Evolutionary conservation across 2,797 vertebrate genomes (phyloP).

Genomic region (Phyllotis vaccarum): DNA sequence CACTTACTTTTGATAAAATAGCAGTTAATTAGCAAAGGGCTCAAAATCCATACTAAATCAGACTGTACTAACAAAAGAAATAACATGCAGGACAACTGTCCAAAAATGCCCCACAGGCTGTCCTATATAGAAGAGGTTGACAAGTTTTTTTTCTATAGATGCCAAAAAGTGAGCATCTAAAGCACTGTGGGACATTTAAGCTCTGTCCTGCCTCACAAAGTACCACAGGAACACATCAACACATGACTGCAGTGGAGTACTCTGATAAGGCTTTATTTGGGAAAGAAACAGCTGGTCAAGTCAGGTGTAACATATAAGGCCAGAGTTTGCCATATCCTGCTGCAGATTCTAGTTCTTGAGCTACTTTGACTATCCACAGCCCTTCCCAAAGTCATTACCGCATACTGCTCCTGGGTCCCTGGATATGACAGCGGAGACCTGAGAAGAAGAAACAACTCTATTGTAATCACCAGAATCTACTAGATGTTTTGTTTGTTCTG

Average conservation of each 20-base stretch:
- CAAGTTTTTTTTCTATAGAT: not conserved
- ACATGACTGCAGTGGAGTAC: not conserved
- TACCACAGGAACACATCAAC: not conserved
- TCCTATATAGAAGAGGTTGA: not conserved
- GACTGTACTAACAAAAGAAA: not conserved
- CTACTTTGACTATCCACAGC: not conserved
- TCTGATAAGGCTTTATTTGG: slow-evolving; percentile 51
- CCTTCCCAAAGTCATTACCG: slow-evolving; percentile 89
- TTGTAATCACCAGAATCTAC: slow-evolving; percentile 19
- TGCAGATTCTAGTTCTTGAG: not conserved
- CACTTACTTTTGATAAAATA: slow-evolving; percentile 9
- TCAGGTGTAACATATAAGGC: not conserved
- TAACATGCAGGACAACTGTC: not conserved
- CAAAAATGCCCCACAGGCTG: not conserved
- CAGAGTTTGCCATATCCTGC: not conserved
- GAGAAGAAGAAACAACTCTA: slow-evolving; percentile 72
- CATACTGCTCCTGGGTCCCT: slow-evolving; percentile 96
- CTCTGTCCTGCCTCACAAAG: slow-evolving; percentile 3
- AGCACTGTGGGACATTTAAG: not conserved
- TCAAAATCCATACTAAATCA: slow-evolving; percentile 22
- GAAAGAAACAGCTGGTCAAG: not conserved
- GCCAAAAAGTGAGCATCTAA: not conserved
- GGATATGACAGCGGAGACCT: slow-evolving; percentile 97
- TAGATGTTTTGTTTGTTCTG: not conserved
- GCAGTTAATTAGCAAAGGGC: slow-evolving; percentile 20